phyloP scores from a whole-genome alignment of 2,888 invertebrate species.

The Tenthredo scrophulariae region DNA sequence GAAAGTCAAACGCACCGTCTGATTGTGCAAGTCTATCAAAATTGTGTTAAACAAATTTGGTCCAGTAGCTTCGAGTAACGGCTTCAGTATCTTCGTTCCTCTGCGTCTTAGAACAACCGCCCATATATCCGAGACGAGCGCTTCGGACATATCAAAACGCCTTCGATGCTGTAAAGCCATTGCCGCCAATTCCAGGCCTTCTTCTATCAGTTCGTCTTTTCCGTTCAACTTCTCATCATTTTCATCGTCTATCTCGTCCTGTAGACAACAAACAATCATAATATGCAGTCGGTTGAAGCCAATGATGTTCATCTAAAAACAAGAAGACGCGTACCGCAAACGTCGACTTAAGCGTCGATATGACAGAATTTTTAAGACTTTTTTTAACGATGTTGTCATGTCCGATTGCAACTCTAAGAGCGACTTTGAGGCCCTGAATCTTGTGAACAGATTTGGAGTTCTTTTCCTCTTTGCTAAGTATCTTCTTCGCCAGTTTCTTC shows the following conservation, averaged over 20 bases:
- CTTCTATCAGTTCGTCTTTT: constrained; percentile 54
- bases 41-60: constrained; percentile 64
- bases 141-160: constrained; percentile 61
- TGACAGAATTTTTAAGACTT: constrained; percentile 60
- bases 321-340: constrained; percentile 59
- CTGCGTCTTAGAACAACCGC: constrained; percentile 63
- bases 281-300: background rate
- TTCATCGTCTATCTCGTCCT: background rate
- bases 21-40: constrained; percentile 59
- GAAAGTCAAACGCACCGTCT: constrained; percentile 60
- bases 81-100: constrained; percentile 60
- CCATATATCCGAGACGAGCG: constrained; percentile 65
- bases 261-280: background rate
- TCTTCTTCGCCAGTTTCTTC: constrained; percentile 63
- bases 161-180: constrained; percentile 64
- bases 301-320: background rate
- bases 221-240: constrained; percentile 35
- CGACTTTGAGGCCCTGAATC: constrained; percentile 65
- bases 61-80: constrained; percentile 63
- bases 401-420: constrained; percentile 63
- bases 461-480: constrained; percentile 59
- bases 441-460: constrained; percentile 61
- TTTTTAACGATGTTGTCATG: constrained; percentile 60
- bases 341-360: constrained; percentile 61
- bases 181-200: constrained; percentile 64